Evolutionary conservation across 2,888 invertebrate species (phyloP), one percentile per base, ranked within the genome.

Genomic region (Reticulitermes lucifugus): DNA sequence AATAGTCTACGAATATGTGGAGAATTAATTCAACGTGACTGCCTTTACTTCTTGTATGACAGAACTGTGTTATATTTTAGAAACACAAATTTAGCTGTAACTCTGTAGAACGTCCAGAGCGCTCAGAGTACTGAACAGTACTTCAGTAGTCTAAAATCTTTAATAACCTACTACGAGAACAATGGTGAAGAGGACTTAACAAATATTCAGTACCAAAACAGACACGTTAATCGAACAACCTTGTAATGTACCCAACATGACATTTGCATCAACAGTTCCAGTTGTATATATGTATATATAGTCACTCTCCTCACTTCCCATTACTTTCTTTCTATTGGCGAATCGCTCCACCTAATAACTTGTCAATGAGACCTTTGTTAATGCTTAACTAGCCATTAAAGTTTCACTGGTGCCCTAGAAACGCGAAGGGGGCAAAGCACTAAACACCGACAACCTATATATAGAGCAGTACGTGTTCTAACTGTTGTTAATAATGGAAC

Each of bases 281-380:
- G 35, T 25, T 25, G 0, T 25, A 25, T 25, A 25, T 25, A 25
- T 25, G 25, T 2, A 4, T 35, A 55, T 55, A 18, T 18, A 55
- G 4, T 55, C 18, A 12, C 14, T 55, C 55, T 18, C 14, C 18
- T 18, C 55, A 0, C 18, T 14, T 18, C 55, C 1, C 55, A 55
- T 18, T 65, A 9, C 25, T 7, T n/a, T 65, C n/a, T 65, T 25
- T 65, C 65, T 25, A 12, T 25, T 65, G 9, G 25, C 12, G 25
- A 65, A 65, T 4, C 46, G 79, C 25, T 46, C 46, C 51, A n/a
- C 25, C 51, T 51, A 79, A 79, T 51, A 29, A 51, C 51, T 51
- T 79, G 79, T 25, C 79, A 51, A 79, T 79, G 79, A 55, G 79
- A 55, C 79, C 79, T 79, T 79, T 79, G 79, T 79, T 79, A 79